These are phyloP conservation scores for Gallinago solitaria DNA, from an alignment of 2,797 vertebrate genomes.

Conservation along the genomic window DNA sequence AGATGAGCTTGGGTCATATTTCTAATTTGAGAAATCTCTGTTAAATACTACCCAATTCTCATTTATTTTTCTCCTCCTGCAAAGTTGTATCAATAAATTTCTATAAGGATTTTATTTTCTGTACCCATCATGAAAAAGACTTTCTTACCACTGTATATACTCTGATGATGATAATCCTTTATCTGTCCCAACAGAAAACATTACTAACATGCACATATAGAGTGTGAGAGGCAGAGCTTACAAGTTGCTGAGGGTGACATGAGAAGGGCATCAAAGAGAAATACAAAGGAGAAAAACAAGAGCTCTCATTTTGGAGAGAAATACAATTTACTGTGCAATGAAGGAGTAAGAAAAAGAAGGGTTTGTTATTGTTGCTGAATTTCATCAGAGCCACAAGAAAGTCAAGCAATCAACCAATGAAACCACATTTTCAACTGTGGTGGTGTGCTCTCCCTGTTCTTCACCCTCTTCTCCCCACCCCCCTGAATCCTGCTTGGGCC, in stretches of 20 bases:
- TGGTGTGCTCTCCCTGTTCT: too few relatives aligned
- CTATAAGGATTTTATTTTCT: background rate
- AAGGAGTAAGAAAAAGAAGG: background rate
- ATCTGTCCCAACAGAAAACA: background rate
- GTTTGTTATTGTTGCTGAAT: background rate
- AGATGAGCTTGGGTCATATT: background rate
- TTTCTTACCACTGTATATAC: background rate
- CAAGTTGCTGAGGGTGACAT: background rate
- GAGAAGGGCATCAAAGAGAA: background rate
- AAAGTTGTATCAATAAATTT: background rate
- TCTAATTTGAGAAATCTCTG: background rate
- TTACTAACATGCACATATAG: background rate
- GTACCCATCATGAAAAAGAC: fast-evolving
- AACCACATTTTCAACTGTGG: background rate
- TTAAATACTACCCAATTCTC: background rate
- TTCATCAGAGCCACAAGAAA: background rate
- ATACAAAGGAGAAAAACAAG: background rate
- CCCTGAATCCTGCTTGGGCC: too few relatives aligned
- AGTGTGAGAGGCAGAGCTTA: background rate
- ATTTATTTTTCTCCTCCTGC: background rate
- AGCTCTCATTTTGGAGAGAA: background rate
- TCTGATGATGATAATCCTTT: background rate
- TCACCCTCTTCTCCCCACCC: too few relatives aligned
- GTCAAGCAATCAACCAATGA: background rate
- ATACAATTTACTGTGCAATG: background rate